Evolutionary conservation across 1,140 invertebrate genomes (phyloP).

Genomic region (Drosophila serrata): DNA sequence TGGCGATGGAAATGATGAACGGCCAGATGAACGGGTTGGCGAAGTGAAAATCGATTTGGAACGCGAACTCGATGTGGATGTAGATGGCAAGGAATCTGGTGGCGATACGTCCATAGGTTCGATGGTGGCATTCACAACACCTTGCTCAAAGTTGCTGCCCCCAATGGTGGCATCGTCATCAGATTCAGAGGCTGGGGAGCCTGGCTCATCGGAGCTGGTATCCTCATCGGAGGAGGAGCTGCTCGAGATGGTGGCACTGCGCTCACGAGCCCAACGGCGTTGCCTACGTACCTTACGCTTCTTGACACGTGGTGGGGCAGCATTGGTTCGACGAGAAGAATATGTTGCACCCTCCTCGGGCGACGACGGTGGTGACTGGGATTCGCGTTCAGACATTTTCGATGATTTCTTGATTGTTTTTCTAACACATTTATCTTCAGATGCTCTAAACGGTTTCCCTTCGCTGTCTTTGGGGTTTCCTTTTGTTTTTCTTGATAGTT

Average conservation of each 20-base stretch:
- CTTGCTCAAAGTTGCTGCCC: neutral
- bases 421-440: neutral
- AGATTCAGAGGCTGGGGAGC: neutral
- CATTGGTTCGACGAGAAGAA: no score
- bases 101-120: neutral
- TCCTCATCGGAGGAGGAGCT: neutral
- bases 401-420: neutral
- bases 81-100: neutral
- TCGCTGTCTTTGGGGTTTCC: neutral
- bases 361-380: neutral
- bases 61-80: no score
- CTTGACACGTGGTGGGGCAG: neutral
- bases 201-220: neutral
- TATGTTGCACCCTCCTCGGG: neutral
- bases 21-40: neutral
- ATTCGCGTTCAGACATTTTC: neutral
- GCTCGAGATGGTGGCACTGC: neutral
- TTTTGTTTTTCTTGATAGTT: neutral
- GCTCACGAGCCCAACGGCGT: constrained; percentile 3
- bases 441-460: neutral
- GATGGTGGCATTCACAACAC: neutral
- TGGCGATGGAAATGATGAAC: neutral
- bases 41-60: neutral
- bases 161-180: neutral
- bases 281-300: neutral